Percentiles rank a stretch among this genome's conserved stretches.
These are phyloP conservation scores for Monodelphis domestica DNA, from an alignment of 2,797 vertebrate genomes.

Conservation along the genomic window DNA sequence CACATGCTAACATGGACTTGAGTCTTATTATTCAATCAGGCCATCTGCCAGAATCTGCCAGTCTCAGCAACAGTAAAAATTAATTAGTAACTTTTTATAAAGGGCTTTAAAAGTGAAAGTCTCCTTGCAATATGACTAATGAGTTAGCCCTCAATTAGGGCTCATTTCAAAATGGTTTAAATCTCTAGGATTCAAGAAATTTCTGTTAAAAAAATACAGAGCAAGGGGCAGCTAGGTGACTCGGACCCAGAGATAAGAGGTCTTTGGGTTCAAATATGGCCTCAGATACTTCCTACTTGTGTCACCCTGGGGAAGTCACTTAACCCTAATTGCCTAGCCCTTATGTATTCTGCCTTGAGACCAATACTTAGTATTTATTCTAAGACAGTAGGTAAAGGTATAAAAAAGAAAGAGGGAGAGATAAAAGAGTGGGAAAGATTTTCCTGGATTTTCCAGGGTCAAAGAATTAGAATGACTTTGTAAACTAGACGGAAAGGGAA, in stretches of 20 bases:
- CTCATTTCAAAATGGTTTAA: neutral
- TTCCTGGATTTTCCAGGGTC: neutral
- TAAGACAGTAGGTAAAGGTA: no score
- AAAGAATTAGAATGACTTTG: neutral
- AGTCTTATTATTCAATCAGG: neutral
- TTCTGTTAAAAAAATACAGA: neutral
- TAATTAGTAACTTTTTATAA: slow-evolving; percentile 12
- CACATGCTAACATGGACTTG: neutral
- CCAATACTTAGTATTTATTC: no score
- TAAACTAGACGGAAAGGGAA: neutral
- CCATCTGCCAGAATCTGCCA: slow-evolving; percentile 16
- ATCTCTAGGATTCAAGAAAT: neutral
- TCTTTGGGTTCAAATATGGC: no score
- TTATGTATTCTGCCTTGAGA: no score
- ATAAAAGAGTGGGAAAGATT: neutral
- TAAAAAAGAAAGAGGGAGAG: neutral
- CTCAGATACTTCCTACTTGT: no score
- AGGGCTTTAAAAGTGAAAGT: slow-evolving; percentile 32
- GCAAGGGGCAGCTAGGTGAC: no score
- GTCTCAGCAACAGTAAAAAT: slow-evolving; percentile 40
- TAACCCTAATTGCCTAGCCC: no score
- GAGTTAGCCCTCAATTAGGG: neutral
- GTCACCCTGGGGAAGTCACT: no score
- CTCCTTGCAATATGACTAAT: neutral
- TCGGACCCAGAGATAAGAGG: no score